Evolutionary conservation across 2,113 vertebrate genomes (phyloP), one percentile per base, ranked within the genome.

Genomic region (Phyllostomus hastatus): DNA sequence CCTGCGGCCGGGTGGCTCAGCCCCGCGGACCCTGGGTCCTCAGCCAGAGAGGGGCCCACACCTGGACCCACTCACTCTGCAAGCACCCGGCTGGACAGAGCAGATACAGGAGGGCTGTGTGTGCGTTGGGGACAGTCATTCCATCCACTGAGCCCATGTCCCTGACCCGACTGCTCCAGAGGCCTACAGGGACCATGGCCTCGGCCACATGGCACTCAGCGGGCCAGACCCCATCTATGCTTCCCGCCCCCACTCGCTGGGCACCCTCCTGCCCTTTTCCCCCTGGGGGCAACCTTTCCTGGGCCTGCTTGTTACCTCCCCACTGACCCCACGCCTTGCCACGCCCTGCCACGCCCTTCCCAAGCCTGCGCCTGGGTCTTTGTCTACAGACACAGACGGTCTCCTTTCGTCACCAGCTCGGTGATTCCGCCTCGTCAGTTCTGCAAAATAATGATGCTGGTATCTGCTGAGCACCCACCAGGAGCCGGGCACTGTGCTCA

Each of bases 61-160:
- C 15, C 70, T 22, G 16, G 33, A 10, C 81, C 10, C 8, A 41
- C 31, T 69, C 50, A 19, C 12, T 28, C 28, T 16, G 6, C 1
- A 6, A 22, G 50, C n/a, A 2, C 10, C 28, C 16, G 4, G 46
- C 28, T 54, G 24, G 48, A 86, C 35, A n/a, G 4, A 33, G 4
- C 79, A 50, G 73, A 48, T 10, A 16, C 11, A 1, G 57, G 69
- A 35, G 43, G 19, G 76, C 57, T 22, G 6, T 0, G 9, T 4
- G 3, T 2, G 0, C 0, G 0, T 14, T 35, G 46, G 59, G 43
- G 5, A 35, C 0, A 0, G 22, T 28, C 9, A 0, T 28, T 7
- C 38, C 7, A 11, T 50, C n/a, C 41, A 4, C 11, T 11, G 35
- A 46, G 54, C 52, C 35, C 41, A 20, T 10, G 33, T 61, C 33